These are phyloP conservation scores for Ischnus inquisitorius DNA, from an alignment of 2,888 invertebrate species.

Conservation along the genomic window DNA sequence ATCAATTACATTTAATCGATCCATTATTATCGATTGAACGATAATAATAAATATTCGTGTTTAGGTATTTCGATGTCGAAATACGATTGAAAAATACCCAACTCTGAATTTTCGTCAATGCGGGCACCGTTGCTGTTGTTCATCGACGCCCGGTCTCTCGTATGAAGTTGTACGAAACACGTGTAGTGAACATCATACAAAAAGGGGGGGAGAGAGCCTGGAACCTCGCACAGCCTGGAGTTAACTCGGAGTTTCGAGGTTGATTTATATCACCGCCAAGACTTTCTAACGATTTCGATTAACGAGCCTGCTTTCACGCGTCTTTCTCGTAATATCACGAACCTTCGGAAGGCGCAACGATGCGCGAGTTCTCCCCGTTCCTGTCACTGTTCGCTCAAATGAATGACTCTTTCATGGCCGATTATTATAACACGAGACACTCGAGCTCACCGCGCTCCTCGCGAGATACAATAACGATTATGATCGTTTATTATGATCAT, in stretches of 20 bases:
- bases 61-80: background rate
- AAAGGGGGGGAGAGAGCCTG: too few relatives aligned
- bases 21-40: too few relatives aligned
- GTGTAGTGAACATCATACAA: constrained; percentile 19
- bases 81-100: background rate
- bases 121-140: background rate
- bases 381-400: constrained; percentile 36
- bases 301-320: constrained; percentile 62
- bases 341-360: background rate
- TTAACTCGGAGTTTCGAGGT: constrained; percentile 36
- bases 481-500: constrained; percentile 52
- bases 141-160: too few relatives aligned
- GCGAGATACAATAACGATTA: constrained; percentile 44
- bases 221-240: background rate
- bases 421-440: constrained; percentile 41
- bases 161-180: constrained; percentile 1
- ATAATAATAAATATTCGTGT: background rate
- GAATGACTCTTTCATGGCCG: constrained; percentile 57
- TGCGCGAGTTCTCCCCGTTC: constrained; percentile 5
- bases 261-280: constrained; percentile 52
- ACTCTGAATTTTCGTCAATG: background rate
- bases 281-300: constrained; percentile 66
- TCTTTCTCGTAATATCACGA: constrained; percentile 44
- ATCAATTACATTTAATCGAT: too few relatives aligned
- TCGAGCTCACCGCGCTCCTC: constrained; percentile 25